These are phyloP conservation scores for Graptemys geographica DNA, from an alignment of 2,797 vertebrate genomes.

Conservation along the genomic window DNA sequence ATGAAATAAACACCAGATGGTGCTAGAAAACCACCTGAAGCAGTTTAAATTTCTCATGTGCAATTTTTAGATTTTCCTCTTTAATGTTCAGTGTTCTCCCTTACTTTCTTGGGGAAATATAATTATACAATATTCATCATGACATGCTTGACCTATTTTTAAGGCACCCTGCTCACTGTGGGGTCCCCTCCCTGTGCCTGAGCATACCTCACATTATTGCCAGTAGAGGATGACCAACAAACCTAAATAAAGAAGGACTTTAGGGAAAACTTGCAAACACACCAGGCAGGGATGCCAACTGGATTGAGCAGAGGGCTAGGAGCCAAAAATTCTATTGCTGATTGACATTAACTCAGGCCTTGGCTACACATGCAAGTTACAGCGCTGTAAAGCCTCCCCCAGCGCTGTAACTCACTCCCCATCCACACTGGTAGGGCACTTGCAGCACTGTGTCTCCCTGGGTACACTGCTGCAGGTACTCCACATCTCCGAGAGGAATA, in stretches of 20 bases:
- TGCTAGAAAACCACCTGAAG: conserved; percentile 13
- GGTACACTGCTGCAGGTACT: too few relatives aligned
- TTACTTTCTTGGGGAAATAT: not conserved
- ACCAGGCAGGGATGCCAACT: not conserved
- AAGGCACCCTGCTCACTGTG: not conserved
- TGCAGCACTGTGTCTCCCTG: too few relatives aligned
- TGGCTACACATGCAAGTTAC: too few relatives aligned
- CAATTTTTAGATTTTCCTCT: not conserved
- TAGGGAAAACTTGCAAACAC: not conserved
- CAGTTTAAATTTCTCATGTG: not conserved
- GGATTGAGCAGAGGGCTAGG: not conserved
- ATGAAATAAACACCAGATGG: conserved; percentile 61
- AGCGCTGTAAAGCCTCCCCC: too few relatives aligned
- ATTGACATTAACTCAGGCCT: not conserved
- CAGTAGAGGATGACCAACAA: not conserved
- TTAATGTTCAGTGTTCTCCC: not conserved
- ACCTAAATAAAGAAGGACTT: not conserved
- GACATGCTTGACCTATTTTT: not conserved
- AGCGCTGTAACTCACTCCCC: too few relatives aligned
- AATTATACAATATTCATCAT: not conserved
- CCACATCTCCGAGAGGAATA: too few relatives aligned
- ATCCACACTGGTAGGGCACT: too few relatives aligned
- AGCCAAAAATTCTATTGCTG: not conserved
- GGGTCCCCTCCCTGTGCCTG: not conserved
- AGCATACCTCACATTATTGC: not conserved